Conservation (phyloP, 2,113 vertebrate species). For the Phylloscopus whistleri region DNA sequence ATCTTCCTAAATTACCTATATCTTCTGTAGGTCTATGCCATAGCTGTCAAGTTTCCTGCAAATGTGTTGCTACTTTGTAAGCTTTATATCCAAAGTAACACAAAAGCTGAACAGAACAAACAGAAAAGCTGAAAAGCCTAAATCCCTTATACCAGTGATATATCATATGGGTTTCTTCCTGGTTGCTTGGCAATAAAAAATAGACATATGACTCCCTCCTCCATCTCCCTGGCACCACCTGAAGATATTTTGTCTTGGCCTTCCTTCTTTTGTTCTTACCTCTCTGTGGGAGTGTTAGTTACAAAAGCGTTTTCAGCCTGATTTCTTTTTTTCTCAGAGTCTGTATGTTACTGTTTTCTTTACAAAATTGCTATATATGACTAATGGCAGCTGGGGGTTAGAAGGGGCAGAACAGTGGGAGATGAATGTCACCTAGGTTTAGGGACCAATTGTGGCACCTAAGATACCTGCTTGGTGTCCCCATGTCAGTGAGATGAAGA, state of each 20-base stretch:
- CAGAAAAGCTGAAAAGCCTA: not conserved
- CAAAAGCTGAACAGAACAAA: not conserved
- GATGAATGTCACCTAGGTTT: not conserved
- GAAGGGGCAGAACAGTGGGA: not conserved
- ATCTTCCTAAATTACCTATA: not conserved
- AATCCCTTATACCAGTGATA: not conserved
- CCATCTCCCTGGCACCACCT: not conserved
- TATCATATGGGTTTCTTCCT: not conserved
- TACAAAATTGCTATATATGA: not conserved
- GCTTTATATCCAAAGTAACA: not conserved
- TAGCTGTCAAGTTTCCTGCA: not conserved
- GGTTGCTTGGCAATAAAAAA: conserved; percentile 55
- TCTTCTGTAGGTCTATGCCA: not conserved
- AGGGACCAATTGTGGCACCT: not conserved
- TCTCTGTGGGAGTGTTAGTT: conserved; percentile 38
- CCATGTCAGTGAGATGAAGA: not conserved
- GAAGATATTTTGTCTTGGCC: conserved; percentile 29
- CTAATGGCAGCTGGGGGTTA: not conserved
- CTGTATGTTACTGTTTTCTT: not conserved
- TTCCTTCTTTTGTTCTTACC: conserved; percentile 51
- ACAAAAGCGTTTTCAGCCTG: not conserved
- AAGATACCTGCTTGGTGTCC: not conserved
- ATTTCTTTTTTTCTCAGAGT: not conserved
- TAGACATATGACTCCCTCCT: conserved; percentile 20
- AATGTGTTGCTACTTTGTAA: not conserved